phyloP scores from a whole-genome alignment of 2,797 vertebrate genomes.

The Alcedo quadribrachys region DNA sequence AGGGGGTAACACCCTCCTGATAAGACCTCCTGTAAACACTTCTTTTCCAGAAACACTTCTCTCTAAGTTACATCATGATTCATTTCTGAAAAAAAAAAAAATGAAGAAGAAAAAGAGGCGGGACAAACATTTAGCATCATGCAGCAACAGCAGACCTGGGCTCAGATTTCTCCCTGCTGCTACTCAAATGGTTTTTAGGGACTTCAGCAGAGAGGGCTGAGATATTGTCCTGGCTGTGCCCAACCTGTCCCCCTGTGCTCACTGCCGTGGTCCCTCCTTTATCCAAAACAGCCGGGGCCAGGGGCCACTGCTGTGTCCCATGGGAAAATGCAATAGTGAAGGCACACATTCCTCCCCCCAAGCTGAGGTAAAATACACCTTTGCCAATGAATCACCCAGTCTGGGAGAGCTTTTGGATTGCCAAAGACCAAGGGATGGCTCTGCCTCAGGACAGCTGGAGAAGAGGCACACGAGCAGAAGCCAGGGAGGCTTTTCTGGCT shows the following conservation, averaged over 20 bases:
- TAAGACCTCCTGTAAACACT: not conserved
- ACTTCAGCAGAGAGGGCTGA: not conserved
- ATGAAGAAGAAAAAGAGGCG: not conserved
- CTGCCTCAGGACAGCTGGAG: not conserved
- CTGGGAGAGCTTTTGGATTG: not conserved
- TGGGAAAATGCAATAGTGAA: not conserved
- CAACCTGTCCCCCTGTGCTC: not conserved
- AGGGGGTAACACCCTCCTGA: not conserved
- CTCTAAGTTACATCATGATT: not conserved
- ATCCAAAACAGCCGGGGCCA: not conserved
- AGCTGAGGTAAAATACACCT: not conserved
- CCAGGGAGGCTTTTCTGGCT: not conserved
- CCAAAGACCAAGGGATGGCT: not conserved
- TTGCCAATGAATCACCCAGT: fast-evolving
- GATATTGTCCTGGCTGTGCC: not conserved
- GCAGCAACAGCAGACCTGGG: not conserved
- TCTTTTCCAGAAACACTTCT: not conserved
- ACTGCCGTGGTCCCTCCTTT: not conserved
- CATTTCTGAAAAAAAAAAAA: not conserved
- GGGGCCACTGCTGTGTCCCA: fast-evolving
- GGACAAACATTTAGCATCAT: not conserved
- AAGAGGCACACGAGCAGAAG: not conserved
- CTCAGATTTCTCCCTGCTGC: not conserved
- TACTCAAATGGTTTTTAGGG: not conserved
- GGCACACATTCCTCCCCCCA: not conserved